Conservation (phyloP, 2,797 vertebrate species). For the Micropoecilia bifurca region DNA sequence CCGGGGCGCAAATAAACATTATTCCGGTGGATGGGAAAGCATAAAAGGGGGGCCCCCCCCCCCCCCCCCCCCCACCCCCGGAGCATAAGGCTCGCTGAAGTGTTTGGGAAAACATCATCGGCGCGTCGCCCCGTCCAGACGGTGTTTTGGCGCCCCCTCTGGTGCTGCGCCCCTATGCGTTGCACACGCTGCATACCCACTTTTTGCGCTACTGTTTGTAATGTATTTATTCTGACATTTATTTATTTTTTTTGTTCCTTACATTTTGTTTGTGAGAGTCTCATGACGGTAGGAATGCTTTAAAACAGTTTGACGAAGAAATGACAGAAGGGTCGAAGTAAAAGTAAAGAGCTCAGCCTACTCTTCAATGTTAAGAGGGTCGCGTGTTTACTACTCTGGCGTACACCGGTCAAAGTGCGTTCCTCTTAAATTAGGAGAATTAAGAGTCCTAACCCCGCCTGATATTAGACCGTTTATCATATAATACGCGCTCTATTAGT, state of each 20-base stretch:
- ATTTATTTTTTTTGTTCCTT: neutral
- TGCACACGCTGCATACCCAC: too few relatives aligned
- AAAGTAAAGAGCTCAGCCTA: neutral
- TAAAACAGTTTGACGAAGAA: neutral
- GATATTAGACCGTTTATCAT: accelerated
- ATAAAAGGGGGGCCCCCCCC: too few relatives aligned
- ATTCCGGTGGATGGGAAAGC: too few relatives aligned
- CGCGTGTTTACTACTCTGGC: accelerated
- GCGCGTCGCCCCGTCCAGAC: too few relatives aligned
- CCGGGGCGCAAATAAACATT: too few relatives aligned
- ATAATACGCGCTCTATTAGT: neutral
- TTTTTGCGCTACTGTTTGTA: neutral
- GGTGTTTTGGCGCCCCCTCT: too few relatives aligned
- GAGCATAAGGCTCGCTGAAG: too few relatives aligned
- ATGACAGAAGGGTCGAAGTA: neutral
- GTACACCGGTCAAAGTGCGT: neutral
- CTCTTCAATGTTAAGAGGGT: constrained; percentile 9
- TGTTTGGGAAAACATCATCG: too few relatives aligned
- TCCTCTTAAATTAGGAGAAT: neutral
- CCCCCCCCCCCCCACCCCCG: too few relatives aligned
- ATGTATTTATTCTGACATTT: neutral
- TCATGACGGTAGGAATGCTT: neutral
- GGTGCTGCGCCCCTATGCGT: too few relatives aligned
- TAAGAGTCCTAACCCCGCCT: constrained; percentile 14
- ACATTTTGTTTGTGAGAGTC: neutral